A percentile compares a stretch with the other conserved stretches of the same genome.
phyloP scores from a whole-genome alignment of 2,888 invertebrate genomes.

The Caenorhabditis sp. region DNA sequence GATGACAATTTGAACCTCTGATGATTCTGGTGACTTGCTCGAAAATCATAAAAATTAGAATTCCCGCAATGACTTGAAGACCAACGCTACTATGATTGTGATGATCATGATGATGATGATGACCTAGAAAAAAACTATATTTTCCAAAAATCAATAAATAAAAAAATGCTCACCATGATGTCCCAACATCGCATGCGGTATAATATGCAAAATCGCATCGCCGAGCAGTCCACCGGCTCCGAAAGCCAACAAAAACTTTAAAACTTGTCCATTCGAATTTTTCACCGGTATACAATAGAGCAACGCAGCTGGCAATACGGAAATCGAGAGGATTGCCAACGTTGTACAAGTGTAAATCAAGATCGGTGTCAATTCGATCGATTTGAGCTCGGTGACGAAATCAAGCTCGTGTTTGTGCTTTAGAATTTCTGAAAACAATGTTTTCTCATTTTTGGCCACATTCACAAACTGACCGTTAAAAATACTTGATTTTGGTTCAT shows the following conservation, averaged over 20 bases:
- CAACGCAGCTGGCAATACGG: neutral
- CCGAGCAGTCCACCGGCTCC: constrained; percentile 88
- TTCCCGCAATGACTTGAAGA: constrained; percentile 41
- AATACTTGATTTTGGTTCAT: neutral
- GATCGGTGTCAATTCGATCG: neutral
- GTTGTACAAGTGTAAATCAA: neutral
- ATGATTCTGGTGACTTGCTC: constrained; percentile 89
- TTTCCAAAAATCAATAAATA: too few relatives aligned
- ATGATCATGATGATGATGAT: constrained; percentile 71
- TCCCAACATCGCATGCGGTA: constrained; percentile 83
- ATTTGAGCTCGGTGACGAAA: neutral
- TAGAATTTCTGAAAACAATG: neutral
- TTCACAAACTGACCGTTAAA: neutral
- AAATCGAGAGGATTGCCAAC: neutral
- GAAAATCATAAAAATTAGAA: constrained; percentile 72
- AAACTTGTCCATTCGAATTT: constrained; percentile 79
- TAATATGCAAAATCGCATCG: constrained; percentile 96
- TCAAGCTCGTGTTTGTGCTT: constrained; percentile 28
- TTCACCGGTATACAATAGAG: neutral
- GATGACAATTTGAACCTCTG: constrained; percentile 75
- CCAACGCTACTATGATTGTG: constrained; percentile 14
- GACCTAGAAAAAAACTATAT: constrained; percentile 2
- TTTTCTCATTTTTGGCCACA: neutral
- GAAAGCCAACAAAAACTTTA: constrained; percentile 85
- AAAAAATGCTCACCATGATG: neutral